A percentile compares a stretch with the other conserved stretches of the same genome.
phyloP scores from a whole-genome alignment of 2,888 invertebrate genomes.

The Zaprionus obscuricornis region DNA sequence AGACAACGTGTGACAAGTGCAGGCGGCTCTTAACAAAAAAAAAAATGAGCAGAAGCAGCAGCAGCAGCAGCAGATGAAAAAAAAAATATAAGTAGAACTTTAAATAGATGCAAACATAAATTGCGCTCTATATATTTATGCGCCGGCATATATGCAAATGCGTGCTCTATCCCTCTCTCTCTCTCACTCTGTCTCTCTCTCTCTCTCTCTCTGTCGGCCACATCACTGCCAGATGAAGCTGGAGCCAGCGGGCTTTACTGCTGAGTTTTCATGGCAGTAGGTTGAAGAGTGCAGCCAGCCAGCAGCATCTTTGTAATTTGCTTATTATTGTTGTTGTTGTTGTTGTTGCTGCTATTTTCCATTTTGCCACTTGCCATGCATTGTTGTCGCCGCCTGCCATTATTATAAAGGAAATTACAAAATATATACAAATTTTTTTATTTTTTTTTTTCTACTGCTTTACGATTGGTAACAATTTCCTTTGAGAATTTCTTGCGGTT shows the following conservation, averaged over 20 bases:
- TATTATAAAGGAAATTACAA: conserved; percentile 35
- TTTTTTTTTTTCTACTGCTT: no score
- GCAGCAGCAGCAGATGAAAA: neutral
- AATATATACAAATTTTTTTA: conserved; percentile 6
- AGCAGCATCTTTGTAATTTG: conserved; percentile 61
- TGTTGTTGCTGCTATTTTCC: neutral
- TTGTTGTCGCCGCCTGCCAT: conserved; percentile 17
- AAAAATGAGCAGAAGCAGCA: conserved; percentile 1
- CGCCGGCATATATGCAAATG: conserved; percentile 65
- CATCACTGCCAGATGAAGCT: conserved; percentile 18
- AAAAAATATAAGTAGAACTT: conserved; percentile 28
- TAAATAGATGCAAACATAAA: conserved; percentile 74
- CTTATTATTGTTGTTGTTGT: conserved; percentile 49
- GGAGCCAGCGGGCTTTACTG: conserved; percentile 4
- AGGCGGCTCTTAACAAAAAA: conserved; percentile 40
- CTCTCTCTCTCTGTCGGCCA: no score
- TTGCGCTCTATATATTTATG: conserved; percentile 71
- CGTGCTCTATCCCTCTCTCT: conserved; percentile 10
- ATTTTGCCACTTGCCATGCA: conserved; percentile 24
- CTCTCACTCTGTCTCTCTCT: no score
- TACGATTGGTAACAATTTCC: conserved; percentile 32
- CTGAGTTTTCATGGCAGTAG: neutral
- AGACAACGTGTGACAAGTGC: conserved; percentile 65
- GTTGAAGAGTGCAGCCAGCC: neutral
- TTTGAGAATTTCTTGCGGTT: conserved; percentile 6